These are phyloP conservation scores for Acanthaster planci DNA, from an alignment of 35 echinoderm and acorn worm genomes.

Conservation along the genomic window DNA sequence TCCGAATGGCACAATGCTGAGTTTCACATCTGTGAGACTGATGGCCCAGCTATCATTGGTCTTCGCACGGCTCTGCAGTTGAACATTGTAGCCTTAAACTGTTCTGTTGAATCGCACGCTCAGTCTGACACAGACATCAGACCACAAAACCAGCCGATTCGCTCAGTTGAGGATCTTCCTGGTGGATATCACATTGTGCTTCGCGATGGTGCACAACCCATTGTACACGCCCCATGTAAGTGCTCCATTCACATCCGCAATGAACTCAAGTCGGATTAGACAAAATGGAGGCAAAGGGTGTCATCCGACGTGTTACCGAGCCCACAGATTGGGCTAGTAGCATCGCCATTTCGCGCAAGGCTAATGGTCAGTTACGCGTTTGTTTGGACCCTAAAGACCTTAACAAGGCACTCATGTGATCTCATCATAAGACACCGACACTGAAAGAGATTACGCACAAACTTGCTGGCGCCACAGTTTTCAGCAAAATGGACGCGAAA, in stretches of 20 bases:
- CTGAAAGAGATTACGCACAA: conserved; percentile 61
- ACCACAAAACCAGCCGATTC: not conserved
- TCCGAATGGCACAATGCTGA: not conserved
- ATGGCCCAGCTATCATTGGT: conserved; percentile 35
- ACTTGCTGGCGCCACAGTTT: too few species aligned
- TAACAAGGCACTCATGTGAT: conserved; percentile 44
- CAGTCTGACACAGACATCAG: not conserved
- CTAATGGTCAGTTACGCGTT: conserved; percentile 45
- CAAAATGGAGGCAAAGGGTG: too few species aligned
- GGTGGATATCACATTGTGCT: conserved; percentile 2
- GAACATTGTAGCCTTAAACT: too few species aligned
- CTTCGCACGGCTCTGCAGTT: too few species aligned
- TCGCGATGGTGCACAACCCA: conserved; percentile 21
- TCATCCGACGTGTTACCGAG: too few species aligned
- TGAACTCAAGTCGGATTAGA: conserved; percentile 60
- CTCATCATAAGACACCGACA: conserved; percentile 59
- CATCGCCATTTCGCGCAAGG: too few species aligned
- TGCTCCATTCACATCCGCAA: conserved; percentile 55
- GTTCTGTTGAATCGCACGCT: conserved; percentile 9
- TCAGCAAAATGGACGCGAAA: too few species aligned
- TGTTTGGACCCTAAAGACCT: conserved; percentile 75
- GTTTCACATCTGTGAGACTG: conserved; percentile 3
- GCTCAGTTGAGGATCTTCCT: conserved; percentile 36
- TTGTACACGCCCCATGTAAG: conserved; percentile 43
- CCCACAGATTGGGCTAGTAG: too few species aligned